Conservation (phyloP, 64 coral and sea anemone species). For the Pocillopora damicornis region DNA sequence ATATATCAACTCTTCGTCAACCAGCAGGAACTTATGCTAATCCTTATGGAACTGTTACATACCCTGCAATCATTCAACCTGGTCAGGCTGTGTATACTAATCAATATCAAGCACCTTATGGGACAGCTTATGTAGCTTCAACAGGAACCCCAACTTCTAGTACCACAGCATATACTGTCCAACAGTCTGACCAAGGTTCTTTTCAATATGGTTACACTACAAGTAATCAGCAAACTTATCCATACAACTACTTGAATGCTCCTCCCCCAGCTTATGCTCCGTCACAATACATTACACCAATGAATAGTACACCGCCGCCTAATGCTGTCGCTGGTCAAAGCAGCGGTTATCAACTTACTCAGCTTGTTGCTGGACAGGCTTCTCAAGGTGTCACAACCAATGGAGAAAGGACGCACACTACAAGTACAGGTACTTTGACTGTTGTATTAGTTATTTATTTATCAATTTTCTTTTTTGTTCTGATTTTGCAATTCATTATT, state of each 20-base stretch:
- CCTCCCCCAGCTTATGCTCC: slow-evolving; percentile 84
- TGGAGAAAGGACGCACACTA: slow-evolving; percentile 34
- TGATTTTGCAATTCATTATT: neutral
- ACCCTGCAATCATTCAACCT: slow-evolving; percentile 76
- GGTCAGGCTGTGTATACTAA: slow-evolving; percentile 76
- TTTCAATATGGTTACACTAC: slow-evolving; percentile 83
- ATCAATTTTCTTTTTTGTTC: neutral
- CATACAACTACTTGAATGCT: slow-evolving; percentile 71
- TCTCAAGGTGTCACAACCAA: slow-evolving; percentile 49
- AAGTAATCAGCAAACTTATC: slow-evolving; percentile 74
- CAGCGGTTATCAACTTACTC: slow-evolving; percentile 74
- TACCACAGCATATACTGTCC: slow-evolving; percentile 65
- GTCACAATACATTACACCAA: slow-evolving; percentile 73
- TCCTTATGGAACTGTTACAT: slow-evolving; percentile 65
- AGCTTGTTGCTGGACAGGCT: slow-evolving; percentile 62
- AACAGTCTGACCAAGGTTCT: slow-evolving; percentile 66
- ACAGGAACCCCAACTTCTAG: slow-evolving; percentile 71
- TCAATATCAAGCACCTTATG: slow-evolving; percentile 62
- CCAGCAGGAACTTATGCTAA: slow-evolving; percentile 59
- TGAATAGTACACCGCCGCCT: slow-evolving; percentile 81
- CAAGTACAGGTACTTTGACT: neutral
- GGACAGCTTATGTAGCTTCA: slow-evolving; percentile 61
- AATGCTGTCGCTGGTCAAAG: slow-evolving; percentile 77
- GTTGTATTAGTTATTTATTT: neutral
- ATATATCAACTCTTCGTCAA: slow-evolving; percentile 82